Percentiles rank a stretch among this genome's conserved stretches.
Conservation (phyloP, 2,113 vertebrate species). For the Peromyscus leucopus region DNA sequence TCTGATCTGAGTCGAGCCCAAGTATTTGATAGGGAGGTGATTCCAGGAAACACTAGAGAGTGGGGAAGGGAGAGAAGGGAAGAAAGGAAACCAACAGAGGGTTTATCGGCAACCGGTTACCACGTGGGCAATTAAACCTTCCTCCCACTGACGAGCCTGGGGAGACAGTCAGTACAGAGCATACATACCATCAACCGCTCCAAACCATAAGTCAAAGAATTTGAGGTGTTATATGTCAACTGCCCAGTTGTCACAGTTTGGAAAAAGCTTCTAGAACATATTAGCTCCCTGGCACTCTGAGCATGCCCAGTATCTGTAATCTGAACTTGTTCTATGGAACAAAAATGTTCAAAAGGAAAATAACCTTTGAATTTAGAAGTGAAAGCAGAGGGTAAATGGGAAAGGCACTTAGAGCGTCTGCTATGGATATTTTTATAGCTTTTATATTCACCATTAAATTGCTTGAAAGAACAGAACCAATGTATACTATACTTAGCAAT, state of each 20-base stretch:
- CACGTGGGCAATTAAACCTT: background rate
- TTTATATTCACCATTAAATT: background rate
- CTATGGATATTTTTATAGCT: constrained; percentile 25
- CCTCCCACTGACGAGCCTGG: background rate
- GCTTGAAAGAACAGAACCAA: constrained; percentile 17
- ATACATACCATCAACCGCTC: background rate
- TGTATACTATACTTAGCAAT: background rate
- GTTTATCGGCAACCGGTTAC: background rate
- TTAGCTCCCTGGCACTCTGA: background rate
- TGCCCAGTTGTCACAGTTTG: background rate
- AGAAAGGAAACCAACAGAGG: background rate
- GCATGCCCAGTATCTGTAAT: background rate
- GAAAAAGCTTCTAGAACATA: background rate
- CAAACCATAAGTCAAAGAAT: background rate
- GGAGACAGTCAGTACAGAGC: background rate
- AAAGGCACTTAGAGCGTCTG: background rate
- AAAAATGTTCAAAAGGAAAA: constrained; percentile 23
- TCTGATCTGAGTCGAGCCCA: background rate
- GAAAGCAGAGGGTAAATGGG: background rate
- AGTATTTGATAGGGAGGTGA: background rate
- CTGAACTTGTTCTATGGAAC: background rate
- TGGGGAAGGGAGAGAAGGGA: background rate
- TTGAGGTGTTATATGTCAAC: background rate
- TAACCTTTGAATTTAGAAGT: background rate
- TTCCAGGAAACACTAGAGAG: constrained; percentile 1